Conservation (phyloP, 1,140 invertebrate species). For the Eciton burchellii region DNA sequence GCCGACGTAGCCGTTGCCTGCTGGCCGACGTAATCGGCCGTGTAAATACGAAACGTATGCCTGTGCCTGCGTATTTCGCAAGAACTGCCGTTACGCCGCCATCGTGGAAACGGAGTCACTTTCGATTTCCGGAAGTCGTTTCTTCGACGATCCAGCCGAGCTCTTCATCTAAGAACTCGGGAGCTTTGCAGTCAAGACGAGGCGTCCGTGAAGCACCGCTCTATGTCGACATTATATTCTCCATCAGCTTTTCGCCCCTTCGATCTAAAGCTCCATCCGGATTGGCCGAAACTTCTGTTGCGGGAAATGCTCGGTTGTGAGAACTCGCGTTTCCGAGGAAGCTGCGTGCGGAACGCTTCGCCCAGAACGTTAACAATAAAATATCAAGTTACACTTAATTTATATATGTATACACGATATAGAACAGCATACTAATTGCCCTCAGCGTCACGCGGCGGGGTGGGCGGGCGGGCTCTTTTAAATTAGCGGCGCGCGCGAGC, state of each 20-base stretch:
- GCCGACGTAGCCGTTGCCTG: slow-evolving; percentile 63
- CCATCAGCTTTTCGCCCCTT: neutral
- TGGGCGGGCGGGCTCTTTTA: slow-evolving; percentile 26
- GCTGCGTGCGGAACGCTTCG: too few relatives aligned
- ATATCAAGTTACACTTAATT: neutral
- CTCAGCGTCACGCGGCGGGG: neutral
- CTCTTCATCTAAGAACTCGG: too few relatives aligned
- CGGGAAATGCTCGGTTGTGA: neutral
- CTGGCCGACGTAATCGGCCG: slow-evolving; percentile 73
- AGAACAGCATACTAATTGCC: neutral
- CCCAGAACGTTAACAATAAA: too few relatives aligned
- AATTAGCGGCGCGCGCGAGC: slow-evolving; percentile 42
- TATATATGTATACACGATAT: too few relatives aligned
- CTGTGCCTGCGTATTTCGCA: neutral
- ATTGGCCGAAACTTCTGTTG: neutral
- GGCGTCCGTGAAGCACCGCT: too few relatives aligned
- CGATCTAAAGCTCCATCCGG: neutral
- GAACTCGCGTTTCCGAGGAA: neutral
- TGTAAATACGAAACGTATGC: slow-evolving; percentile 53
- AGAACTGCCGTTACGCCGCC: neutral
- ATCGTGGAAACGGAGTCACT: neutral
- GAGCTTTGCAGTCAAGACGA: too few relatives aligned
- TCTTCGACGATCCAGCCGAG: neutral
- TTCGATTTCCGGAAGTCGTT: neutral
- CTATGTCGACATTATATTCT: too few relatives aligned